Conservation (phyloP, 1,140 invertebrate genomes). For the Drosophila orena region DNA sequence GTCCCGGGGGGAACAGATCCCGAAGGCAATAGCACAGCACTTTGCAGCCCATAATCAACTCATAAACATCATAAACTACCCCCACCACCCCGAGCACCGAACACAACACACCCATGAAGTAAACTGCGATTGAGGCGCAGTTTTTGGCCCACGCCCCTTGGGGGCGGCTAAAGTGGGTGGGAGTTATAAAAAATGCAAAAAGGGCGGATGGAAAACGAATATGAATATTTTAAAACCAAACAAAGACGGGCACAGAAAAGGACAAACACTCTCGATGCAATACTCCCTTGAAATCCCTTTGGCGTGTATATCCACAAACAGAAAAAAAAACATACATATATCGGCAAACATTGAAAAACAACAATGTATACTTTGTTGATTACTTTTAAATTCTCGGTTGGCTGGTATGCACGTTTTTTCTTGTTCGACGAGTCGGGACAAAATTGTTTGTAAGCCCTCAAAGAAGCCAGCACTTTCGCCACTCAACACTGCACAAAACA, state of each 20-base stretch:
- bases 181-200: slow-evolving; percentile 30
- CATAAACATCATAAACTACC: slow-evolving; percentile 40
- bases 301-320: neutral
- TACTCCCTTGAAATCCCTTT: neutral
- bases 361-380: neutral
- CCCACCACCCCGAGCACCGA: neutral
- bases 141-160: slow-evolving; percentile 39
- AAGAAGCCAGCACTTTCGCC: slow-evolving; percentile 21
- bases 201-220: slow-evolving; percentile 24
- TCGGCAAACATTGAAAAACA: too few species aligned
- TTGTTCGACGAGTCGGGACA: neutral
- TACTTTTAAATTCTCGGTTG: slow-evolving; percentile 1
- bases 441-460: slow-evolving; percentile 34
- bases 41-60: slow-evolving; percentile 46
- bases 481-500: slow-evolving; percentile 19
- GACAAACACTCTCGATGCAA: neutral
- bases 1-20: neutral
- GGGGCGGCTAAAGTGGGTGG: slow-evolving; percentile 8
- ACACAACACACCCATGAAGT: neutral
- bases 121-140: slow-evolving; percentile 43
- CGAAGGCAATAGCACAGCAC: slow-evolving; percentile 13
- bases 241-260: slow-evolving; percentile 15
- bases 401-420: neutral
- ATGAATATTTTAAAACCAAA: slow-evolving; percentile 57
- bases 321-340: too few species aligned